Base-by-base conservation (phyloP, 2,113 vertebrate genomes). In the Gopherus flavomarginatus region DNA sequence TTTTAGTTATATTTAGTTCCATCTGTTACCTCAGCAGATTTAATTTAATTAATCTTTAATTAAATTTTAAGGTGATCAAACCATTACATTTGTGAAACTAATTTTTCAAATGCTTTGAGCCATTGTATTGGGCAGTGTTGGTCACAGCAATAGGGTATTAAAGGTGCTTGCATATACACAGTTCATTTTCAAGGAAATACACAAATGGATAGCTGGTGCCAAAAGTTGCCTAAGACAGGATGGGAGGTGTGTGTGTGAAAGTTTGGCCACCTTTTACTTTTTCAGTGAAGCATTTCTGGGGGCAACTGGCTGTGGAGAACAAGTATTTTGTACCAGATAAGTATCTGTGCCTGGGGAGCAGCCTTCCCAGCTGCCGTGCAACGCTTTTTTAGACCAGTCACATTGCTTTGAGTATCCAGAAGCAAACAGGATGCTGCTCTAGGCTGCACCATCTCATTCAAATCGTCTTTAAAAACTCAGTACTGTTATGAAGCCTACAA, bases 381-480 rank as follows among this genome's bases (percentile, higher is more conserved):
- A 53, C 38, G 42, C 47, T 84, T 94, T 75, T 59, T 91, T 81
- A 69, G 93, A 86, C 92, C 44, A 86, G 8, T 38, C 56, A 72
- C 53, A 53, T 72, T 75, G 49, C 65, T 29, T 35, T 86, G 26
- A 87, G 72, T 62, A 93, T 96, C 83, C 81, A 89, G 59, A 88
- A 52, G 56, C 85, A 72, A 91, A 56, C 49, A 52, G 27, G 27
- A 38, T 90, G 57, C 88, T 92, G 94, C 93, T 90, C 81, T 49
- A 91, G 96, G 56, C 72, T 85, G 56, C 3, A 38, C 85, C 86
- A 94, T 75, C 94, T 94, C 29, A 65, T 94, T 93, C 86, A 65
- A 88, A 92, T 4, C 7, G 9, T 92, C 92, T 83, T 85, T 96
- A 91, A 86, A 95, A 92, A 90, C 62, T 93, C 44, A 54, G 53